phyloP scores from a whole-genome alignment of 1,140 invertebrate genomes.

The Bombus waltoni region DNA sequence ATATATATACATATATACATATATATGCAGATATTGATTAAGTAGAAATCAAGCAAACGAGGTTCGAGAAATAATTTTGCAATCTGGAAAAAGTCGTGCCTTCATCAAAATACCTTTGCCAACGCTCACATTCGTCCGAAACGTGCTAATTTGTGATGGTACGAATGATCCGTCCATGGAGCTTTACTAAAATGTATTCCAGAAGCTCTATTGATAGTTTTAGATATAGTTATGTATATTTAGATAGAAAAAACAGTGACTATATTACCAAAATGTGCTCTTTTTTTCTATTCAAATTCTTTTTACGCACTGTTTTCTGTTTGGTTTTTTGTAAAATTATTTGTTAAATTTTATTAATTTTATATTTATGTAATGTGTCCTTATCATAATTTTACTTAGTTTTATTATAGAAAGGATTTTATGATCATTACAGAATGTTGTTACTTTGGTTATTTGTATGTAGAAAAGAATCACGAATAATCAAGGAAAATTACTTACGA shows the following conservation, averaged over 20 bases:
- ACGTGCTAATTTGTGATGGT: conserved; percentile 75
- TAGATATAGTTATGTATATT: conserved; percentile 55
- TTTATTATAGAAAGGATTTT: conserved; percentile 7
- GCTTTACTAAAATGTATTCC: conserved; percentile 79
- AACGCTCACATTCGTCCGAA: conserved; percentile 74
- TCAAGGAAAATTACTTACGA: conserved; percentile 1
- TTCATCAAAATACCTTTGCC: conserved; percentile 68
- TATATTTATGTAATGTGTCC: neutral
- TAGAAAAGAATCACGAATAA: neutral
- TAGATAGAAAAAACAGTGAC: conserved; percentile 39
- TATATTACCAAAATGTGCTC: conserved; percentile 9
- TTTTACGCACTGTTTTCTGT: conserved; percentile 34
- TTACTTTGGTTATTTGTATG: neutral
- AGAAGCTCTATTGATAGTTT: conserved; percentile 75
- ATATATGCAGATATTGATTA: neutral
- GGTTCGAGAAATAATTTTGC: conserved; percentile 39
- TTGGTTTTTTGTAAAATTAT: conserved; percentile 19
- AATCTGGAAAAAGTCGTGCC: conserved; percentile 69
- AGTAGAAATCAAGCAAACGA: conserved; percentile 28
- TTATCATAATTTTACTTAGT: conserved; percentile 8
- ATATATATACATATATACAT: neutral
- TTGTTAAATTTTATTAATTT: conserved; percentile 30
- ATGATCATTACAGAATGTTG: neutral
- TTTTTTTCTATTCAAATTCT: conserved; percentile 36
- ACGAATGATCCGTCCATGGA: conserved; percentile 79